Evolutionary conservation across 2,888 invertebrate genomes (phyloP).

Genomic region (Troglohyphantes excavatus): DNA sequence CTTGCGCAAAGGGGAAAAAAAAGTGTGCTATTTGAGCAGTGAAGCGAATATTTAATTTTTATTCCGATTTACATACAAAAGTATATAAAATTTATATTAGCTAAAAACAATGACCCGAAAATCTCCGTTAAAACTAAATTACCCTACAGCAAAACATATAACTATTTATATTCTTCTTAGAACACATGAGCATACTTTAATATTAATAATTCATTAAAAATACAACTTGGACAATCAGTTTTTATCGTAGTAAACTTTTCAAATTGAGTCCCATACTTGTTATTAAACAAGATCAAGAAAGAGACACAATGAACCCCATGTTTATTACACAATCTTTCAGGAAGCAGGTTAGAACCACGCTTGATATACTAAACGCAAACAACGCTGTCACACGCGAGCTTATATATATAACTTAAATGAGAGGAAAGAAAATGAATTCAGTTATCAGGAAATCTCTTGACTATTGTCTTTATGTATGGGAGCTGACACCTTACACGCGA

Average conservation of each 20-base stretch:
- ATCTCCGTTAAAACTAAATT: too few relatives aligned
- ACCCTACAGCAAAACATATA: too few relatives aligned
- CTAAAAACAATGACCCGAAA: too few relatives aligned
- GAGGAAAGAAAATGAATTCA: slow-evolving; percentile 7
- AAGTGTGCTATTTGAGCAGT: too few relatives aligned
- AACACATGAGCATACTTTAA: too few relatives aligned
- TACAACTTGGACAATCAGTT: too few relatives aligned
- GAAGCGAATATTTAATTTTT: too few relatives aligned
- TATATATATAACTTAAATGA: slow-evolving; percentile 1
- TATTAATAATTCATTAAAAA: too few relatives aligned
- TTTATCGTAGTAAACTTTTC: background rate
- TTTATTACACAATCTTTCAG: background rate
- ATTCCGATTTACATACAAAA: too few relatives aligned
- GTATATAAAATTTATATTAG: too few relatives aligned
- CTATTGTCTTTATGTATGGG: background rate
- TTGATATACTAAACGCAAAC: slow-evolving; percentile 5
- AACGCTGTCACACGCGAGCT: background rate
- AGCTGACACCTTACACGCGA: slow-evolving; percentile 4
- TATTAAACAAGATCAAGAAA: background rate
- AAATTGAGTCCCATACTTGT: background rate
- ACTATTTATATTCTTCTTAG: too few relatives aligned
- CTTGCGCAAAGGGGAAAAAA: too few relatives aligned
- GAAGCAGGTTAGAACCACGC: background rate
- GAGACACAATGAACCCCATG: background rate
- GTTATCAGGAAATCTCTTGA: slow-evolving; percentile 9